Evolutionary conservation across 2,113 vertebrate species (phyloP).

Genomic region (Cygnus atratus): DNA sequence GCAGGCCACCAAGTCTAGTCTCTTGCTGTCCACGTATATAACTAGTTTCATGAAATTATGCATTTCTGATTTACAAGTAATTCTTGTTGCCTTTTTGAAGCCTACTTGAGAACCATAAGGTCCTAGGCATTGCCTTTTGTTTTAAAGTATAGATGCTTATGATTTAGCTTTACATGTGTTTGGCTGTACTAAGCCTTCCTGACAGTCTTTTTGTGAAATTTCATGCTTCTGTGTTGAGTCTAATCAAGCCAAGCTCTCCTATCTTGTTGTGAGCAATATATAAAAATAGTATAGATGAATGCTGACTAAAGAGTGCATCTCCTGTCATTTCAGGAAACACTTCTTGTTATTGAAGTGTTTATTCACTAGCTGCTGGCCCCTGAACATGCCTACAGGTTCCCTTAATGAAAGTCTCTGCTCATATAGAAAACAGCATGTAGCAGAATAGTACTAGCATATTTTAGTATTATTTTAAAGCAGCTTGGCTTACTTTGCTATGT

Average conservation of each 20-base stretch:
- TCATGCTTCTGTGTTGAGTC: background rate
- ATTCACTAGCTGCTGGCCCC: background rate
- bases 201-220: background rate
- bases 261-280: background rate
- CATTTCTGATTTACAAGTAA: background rate
- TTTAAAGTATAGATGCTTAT: background rate
- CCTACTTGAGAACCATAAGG: rapidly evolving
- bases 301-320: background rate
- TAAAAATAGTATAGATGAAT: background rate
- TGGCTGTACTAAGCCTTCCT: background rate
- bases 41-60: background rate
- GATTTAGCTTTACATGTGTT: background rate
- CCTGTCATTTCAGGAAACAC: background rate
- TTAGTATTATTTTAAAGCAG: background rate
- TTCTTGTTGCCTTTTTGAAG: background rate
- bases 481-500: background rate
- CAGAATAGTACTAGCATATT: background rate
- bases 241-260: background rate
- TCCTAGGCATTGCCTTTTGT: background rate
- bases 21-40: background rate
- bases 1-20: background rate
- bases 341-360: background rate
- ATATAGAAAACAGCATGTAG: background rate
- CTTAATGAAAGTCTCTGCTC: background rate
- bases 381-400: background rate